Conservation (phyloP, 2,113 vertebrate species). For the Rhea americana region DNA sequence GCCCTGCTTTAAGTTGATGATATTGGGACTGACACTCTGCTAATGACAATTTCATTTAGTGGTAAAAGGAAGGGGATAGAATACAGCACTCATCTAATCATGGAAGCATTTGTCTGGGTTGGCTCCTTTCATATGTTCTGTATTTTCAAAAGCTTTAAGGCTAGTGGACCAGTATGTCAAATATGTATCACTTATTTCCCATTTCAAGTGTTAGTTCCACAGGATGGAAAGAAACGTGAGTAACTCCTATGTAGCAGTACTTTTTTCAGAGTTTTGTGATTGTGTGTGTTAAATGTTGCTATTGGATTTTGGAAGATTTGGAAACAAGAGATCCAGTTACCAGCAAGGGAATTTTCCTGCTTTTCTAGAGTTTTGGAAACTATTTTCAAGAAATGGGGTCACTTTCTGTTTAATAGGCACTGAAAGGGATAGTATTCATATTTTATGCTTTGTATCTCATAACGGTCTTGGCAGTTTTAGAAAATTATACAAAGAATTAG, state of each 20-base stretch:
- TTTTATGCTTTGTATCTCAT: not conserved
- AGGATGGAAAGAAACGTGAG: not conserved
- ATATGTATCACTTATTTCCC: conserved; percentile 47
- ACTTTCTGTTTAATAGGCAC: conserved; percentile 1
- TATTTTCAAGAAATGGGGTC: conserved; percentile 33
- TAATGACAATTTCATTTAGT: conserved; percentile 72
- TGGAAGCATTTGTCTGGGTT: not conserved
- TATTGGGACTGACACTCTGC: conserved; percentile 64
- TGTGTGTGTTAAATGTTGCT: conserved; percentile 32
- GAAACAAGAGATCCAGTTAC: conserved; percentile 24
- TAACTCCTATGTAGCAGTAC: conserved; percentile 40
- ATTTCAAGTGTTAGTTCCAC: conserved; percentile 36
- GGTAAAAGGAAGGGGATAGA: conserved; percentile 51
- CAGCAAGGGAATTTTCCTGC: conserved; percentile 20
- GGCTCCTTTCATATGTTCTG: conserved; percentile 31
- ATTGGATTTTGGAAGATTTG: conserved; percentile 47
- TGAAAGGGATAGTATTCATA: not conserved
- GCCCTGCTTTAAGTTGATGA: conserved; percentile 63
- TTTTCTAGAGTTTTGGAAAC: conserved; percentile 15
- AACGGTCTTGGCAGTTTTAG: conserved; percentile 5
- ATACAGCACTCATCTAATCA: conserved; percentile 56
- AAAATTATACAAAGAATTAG: not conserved
- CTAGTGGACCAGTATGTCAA: conserved; percentile 36
- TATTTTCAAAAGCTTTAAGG: conserved; percentile 48
- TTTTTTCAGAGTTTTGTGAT: conserved; percentile 34